Conservation (phyloP, 2,113 vertebrate species). For the Dipodomys ordii region DNA sequence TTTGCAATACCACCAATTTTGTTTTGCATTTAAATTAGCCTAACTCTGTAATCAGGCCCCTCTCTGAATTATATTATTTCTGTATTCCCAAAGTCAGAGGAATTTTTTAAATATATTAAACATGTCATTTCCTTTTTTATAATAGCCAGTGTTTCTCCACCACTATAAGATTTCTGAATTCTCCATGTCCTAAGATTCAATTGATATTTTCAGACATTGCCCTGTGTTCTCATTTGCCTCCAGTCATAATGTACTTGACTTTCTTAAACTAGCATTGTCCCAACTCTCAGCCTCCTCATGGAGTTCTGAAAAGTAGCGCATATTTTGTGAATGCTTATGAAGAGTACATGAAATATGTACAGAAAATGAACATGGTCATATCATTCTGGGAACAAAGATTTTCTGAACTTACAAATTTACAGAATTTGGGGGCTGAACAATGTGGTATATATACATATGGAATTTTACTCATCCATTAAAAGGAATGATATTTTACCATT, state of each 20-base stretch:
- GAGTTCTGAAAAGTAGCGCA: neutral
- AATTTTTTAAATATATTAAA: neutral
- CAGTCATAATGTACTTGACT: too few relatives aligned
- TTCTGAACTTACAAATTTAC: neutral
- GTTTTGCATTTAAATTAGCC: neutral
- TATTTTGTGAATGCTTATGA: neutral
- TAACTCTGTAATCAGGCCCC: neutral
- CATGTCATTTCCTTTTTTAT: neutral
- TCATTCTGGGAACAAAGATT: neutral
- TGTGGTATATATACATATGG: too few relatives aligned
- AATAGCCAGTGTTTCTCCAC: neutral
- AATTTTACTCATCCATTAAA: too few relatives aligned
- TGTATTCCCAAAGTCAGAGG: neutral
- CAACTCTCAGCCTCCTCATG: neutral
- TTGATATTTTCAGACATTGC: neutral
- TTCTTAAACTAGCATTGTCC: neutral
- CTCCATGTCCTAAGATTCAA: neutral
- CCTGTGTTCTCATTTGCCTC: neutral
- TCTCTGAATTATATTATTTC: neutral
- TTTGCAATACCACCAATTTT: too few relatives aligned
- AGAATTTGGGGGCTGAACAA: neutral
- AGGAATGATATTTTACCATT: too few relatives aligned
- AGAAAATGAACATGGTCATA: neutral
- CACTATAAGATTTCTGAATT: neutral
- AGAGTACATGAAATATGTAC: neutral